A percentile compares a stretch with the other conserved stretches of the same genome.
Conservation (phyloP, 23 tunicate genomes). For the Aplidium turbinatum region DNA sequence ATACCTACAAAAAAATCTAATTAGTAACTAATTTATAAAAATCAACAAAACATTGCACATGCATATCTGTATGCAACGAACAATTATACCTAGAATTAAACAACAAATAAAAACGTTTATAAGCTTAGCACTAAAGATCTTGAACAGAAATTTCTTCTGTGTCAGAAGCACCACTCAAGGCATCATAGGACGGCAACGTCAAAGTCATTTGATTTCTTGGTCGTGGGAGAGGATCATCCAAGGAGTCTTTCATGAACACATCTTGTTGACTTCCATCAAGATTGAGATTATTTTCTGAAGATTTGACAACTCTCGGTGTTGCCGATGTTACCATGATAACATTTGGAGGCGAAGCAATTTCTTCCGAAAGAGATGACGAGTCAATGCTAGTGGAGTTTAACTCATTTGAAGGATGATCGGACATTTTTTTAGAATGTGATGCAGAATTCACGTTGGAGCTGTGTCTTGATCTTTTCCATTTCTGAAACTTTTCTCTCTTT, state of each 20-base stretch:
- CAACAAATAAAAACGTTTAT: neutral
- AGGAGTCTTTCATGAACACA: neutral
- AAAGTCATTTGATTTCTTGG: conserved; percentile 34
- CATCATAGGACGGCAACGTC: conserved; percentile 16
- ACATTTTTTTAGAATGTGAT: neutral
- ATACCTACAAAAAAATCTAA: too few relatives aligned
- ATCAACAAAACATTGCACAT: neutral
- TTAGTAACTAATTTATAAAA: neutral
- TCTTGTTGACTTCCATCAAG: neutral
- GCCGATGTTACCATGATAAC: conserved; percentile 34
- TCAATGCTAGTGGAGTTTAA: neutral
- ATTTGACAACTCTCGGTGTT: neutral
- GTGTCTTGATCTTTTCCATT: conserved; percentile 19
- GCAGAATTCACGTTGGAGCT: neutral
- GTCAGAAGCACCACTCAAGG: conserved; percentile 22
- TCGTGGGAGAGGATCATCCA: neutral
- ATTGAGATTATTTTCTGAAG: neutral
- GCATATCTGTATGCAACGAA: neutral
- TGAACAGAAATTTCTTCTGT: conserved; percentile 30
- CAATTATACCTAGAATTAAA: neutral
- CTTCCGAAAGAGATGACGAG: neutral
- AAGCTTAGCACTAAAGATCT: neutral
- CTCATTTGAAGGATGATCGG: neutral
- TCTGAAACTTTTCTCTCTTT: conserved; percentile 4
- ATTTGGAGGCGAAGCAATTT: conserved; percentile 5